These are phyloP conservation scores for Etia nguti DNA, from an alignment of 2,113 vertebrate species.

Conservation along the genomic window DNA sequence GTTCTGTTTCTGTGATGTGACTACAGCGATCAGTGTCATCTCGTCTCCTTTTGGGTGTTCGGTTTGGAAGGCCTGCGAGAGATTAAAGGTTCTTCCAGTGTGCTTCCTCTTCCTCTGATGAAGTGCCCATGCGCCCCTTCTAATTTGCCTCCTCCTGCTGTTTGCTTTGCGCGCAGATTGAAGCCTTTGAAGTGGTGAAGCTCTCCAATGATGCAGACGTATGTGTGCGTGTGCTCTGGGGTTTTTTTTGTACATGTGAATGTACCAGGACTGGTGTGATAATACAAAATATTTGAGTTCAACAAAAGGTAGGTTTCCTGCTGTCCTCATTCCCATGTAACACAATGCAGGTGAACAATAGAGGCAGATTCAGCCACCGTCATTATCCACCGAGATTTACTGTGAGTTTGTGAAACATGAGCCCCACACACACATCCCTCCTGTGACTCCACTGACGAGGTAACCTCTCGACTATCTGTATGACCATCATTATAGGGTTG, in stretches of 20 bases:
- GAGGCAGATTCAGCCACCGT: constrained; percentile 31
- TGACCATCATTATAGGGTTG: constrained; percentile 34
- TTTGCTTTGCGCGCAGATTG: constrained; percentile 36
- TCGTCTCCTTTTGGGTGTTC: constrained; percentile 36
- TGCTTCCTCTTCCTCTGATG: constrained; percentile 52
- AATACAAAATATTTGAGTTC: constrained; percentile 50
- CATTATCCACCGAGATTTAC: constrained; percentile 39
- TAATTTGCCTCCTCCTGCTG: constrained; percentile 58
- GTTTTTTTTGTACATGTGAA: background rate
- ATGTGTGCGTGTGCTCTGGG: background rate
- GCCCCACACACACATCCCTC: constrained; percentile 20
- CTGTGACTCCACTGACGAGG: constrained; percentile 17
- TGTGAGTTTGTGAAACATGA: constrained; percentile 57
- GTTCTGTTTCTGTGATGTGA: background rate
- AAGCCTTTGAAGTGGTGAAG: constrained; percentile 55
- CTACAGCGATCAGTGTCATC: background rate
- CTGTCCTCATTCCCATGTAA: constrained; percentile 76
- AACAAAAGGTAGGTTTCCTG: constrained; percentile 65
- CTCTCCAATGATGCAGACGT: constrained; percentile 4
- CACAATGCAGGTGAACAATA: constrained; percentile 66
- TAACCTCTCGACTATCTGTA: constrained; percentile 31
- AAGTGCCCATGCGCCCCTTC: constrained; percentile 40
- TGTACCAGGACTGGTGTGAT: constrained; percentile 17
- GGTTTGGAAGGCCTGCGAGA: constrained; percentile 14
- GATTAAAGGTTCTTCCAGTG: constrained; percentile 59